Percentiles rank a stretch among this genome's conserved stretches.
These are phyloP conservation scores for Pongo abelii DNA, from an alignment of 2,113 vertebrate genomes.

Conservation along the genomic window DNA sequence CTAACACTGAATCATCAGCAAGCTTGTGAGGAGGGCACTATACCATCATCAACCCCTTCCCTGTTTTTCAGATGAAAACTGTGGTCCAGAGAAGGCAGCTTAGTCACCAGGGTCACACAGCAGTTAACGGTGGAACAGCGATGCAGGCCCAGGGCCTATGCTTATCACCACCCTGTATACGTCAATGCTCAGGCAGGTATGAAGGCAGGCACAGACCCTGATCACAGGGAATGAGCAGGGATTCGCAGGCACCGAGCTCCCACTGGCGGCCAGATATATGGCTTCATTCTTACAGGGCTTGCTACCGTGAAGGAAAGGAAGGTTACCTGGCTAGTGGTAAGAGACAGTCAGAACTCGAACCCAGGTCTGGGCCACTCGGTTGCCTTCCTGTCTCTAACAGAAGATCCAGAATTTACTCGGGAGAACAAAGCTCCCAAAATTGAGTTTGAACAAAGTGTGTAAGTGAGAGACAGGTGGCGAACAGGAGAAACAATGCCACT, in stretches of 20 bases:
- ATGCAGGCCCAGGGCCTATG: neutral
- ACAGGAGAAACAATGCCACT: neutral
- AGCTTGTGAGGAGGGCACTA: neutral
- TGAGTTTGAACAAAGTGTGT: neutral
- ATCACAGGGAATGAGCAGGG: fast-evolving
- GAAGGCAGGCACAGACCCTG: neutral
- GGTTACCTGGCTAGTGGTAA: neutral
- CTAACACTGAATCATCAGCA: neutral
- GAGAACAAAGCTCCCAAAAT: neutral
- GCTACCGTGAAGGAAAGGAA: neutral
- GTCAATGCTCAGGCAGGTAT: too few relatives aligned
- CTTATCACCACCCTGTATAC: fast-evolving
- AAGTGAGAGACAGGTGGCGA: neutral
- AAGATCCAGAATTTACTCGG: neutral
- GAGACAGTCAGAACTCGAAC: neutral
- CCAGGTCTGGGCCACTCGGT: neutral
- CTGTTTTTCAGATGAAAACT: neutral
- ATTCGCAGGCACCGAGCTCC: neutral
- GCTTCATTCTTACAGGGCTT: neutral
- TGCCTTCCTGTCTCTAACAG: neutral
- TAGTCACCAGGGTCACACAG: neutral
- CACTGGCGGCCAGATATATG: neutral
- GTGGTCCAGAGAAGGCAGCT: neutral
- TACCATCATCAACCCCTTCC: neutral
- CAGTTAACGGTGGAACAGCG: neutral